Evolutionary conservation across 2,888 invertebrate species (phyloP), one percentile per base, ranked within the genome.

Genomic region (Stomorhina lunata): DNA sequence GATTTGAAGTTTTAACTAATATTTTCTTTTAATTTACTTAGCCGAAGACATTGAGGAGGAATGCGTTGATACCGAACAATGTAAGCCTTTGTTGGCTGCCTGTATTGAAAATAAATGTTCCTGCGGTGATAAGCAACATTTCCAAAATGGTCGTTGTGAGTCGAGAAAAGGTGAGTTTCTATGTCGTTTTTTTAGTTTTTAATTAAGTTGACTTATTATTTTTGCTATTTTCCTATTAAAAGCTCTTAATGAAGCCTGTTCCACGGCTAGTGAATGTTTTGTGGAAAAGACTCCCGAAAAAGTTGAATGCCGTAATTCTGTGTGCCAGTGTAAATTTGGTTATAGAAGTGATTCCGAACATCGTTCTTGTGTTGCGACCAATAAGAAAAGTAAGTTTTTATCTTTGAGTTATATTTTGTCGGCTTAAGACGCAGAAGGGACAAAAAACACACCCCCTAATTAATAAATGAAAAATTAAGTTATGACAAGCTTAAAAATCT

Each of bases 231-330:
- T 6, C 45, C 34, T 12, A 27, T 71, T 59, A 17, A 17, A 45
- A 91, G 91, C 69, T 50, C 81, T 91, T 43, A 87, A 85, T 2
- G 91, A 91, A 59, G 72, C 84, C 9, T 91, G 91, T 80, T 65
- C 85, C 2, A 88, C 86, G 80, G 88, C 90, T 55, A 86, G 88
- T n/a, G 89, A 91, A 81, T 91, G 91, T 76, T 88, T 85, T 78
- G 80, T 88, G 4, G 88, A 88, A 59, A 88, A 89, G 79, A 88
- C 89, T 84, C 86, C 88, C n/a, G 89, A 90, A 84, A 87, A 85
- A 73, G 87, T 89, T 45, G 91, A 90, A 84, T 91, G 91, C 78
- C 88, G 91, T 75, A 91, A 91, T 83, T 90, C 90, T 12, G 87
- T 90, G 43, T 91, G 91, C 79, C 90, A 90, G 80, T 91, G 91